A percentile compares a stretch with the other conserved stretches of the same genome.
phyloP scores from a whole-genome alignment of 2,797 vertebrate species.

The Poeciliopsis turneri region DNA sequence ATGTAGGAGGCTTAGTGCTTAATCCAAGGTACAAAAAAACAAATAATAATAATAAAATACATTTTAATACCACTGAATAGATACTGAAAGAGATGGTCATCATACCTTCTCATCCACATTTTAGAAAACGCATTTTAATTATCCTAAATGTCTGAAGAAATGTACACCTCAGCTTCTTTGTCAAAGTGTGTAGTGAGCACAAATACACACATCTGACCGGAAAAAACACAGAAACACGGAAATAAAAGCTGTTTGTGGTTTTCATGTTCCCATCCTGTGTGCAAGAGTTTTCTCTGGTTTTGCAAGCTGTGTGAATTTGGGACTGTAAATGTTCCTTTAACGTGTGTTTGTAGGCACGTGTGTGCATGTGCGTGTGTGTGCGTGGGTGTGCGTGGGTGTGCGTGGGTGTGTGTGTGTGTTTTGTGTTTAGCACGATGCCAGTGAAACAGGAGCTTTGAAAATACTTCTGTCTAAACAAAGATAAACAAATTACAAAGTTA shows the following conservation, averaged over 20 bases:
- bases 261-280: not conserved
- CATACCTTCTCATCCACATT: not conserved
- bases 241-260: not conserved
- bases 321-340: not conserved
- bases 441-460: constrained; percentile 15
- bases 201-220: not conserved
- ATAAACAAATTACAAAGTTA: not conserved
- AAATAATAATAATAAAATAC: not conserved
- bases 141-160: not conserved
- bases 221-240: no score
- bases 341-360: not conserved
- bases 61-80: not conserved
- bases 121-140: not conserved
- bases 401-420: not conserved
- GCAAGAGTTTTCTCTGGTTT: not conserved
- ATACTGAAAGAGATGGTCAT: not conserved
- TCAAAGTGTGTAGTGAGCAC: not conserved
- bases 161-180: not conserved
- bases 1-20: not conserved
- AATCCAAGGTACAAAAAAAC: not conserved
- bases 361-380: no score
- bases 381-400: no score
- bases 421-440: constrained; percentile 2
- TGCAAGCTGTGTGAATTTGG: not conserved
- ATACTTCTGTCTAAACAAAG: not conserved